Evolutionary conservation across 64 coral and sea anemone genomes (phyloP), one percentile per base, ranked within the genome.

Genomic region (Pocillopora damicornis): DNA sequence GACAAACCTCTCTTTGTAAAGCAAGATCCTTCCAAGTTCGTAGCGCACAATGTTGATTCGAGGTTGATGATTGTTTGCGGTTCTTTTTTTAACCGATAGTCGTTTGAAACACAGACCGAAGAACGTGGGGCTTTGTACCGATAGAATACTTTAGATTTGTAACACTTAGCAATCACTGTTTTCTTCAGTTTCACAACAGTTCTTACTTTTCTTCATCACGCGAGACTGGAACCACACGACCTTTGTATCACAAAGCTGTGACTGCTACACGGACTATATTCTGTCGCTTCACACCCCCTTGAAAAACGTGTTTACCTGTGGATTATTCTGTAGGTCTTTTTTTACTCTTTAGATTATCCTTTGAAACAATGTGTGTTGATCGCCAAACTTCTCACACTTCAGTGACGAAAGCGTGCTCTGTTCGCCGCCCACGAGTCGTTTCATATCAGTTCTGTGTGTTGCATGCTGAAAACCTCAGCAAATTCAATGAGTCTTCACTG

Each of bases 401-500:
- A 58, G 77, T 79, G 22, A n/a, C 22, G 38, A 79, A 56, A 77
- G 77, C 77, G 17, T 51, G 77, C 77, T 59, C 77, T 79, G 22
- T 34, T 79, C 77, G 23, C 57, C 77, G 23, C 57, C 22, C 23
- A 26, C 25, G 12, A 79, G 56, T 79, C 30, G 7, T 23, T 79
- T 79, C 77, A 79, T 30, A 30, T 30, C 30, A 30, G 30, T 30
- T 51, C 77, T 79, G 77, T 79, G 35, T 75, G 42, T 51, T 51
- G 18, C 7, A 25, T 12, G 56, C 11, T 23, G 9, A 60, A 79
- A 79, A 79, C 77, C 58, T 60, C 77, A 79, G 77, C 26, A 25
- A 79, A 79, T 30, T 79, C 56, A 59, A 60, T 79, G 56, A 79
- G 56, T 30, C 59, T 78, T 78, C 22, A 78, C 59, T 79, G 60